These are phyloP conservation scores for Caenorhabditis brenneri DNA, from an alignment of 1,140 invertebrate species.

Conservation along the genomic window DNA sequence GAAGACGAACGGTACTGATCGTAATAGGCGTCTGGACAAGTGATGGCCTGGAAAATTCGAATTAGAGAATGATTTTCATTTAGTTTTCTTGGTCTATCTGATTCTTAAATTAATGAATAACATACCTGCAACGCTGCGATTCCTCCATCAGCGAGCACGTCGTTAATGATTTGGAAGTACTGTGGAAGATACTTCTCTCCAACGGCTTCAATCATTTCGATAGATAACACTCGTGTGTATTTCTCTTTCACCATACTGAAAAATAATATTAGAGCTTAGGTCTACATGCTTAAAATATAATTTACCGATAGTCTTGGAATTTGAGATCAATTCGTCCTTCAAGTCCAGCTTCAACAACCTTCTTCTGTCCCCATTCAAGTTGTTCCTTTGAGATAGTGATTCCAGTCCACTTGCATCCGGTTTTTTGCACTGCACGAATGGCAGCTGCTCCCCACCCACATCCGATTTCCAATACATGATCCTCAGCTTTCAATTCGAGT, in stretches of 20 bases:
- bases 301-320: slow-evolving; percentile 54
- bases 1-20: slow-evolving; percentile 57
- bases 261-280: not conserved
- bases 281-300: not conserved
- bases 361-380: slow-evolving; percentile 51
- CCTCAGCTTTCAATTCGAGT: slow-evolving; percentile 61
- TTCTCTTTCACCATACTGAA: slow-evolving; percentile 39
- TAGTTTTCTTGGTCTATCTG: not conserved
- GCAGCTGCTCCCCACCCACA: slow-evolving; percentile 68
- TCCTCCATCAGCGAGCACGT: slow-evolving; percentile 56
- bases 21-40: slow-evolving; percentile 60
- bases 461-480: slow-evolving; percentile 68
- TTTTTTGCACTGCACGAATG: slow-evolving; percentile 53
- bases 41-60: slow-evolving; percentile 56
- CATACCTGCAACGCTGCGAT: slow-evolving; percentile 58
- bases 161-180: slow-evolving; percentile 59
- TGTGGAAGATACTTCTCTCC: slow-evolving; percentile 60
- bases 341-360: slow-evolving; percentile 47
- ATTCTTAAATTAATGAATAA: not conserved
- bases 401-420: slow-evolving; percentile 61
- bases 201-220: slow-evolving; percentile 65
- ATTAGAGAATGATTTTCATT: not conserved
- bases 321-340: slow-evolving; percentile 58
- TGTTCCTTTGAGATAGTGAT: slow-evolving; percentile 60
- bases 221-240: slow-evolving; percentile 58